Percentiles rank a stretch among this genome's conserved stretches.
phyloP scores from a whole-genome alignment of 1,140 invertebrate genomes.

The Diuraphis noxia region DNA sequence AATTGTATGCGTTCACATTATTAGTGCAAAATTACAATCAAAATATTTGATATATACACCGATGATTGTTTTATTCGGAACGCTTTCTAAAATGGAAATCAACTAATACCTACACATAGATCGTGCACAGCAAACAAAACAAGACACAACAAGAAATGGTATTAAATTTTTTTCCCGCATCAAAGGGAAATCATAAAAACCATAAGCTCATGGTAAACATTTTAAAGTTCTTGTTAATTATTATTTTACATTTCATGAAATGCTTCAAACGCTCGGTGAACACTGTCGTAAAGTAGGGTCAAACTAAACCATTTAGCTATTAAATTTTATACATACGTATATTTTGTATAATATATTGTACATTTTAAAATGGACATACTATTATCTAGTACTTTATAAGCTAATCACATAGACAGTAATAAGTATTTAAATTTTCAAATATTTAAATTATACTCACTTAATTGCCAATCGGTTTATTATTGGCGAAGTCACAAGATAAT shows the following conservation, averaged over 20 bases:
- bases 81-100: neutral
- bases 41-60: neutral
- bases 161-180: neutral
- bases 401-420: neutral
- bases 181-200: neutral
- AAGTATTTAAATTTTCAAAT: neutral
- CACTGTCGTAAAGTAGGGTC: neutral
- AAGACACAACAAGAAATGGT: neutral
- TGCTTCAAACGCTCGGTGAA: neutral
- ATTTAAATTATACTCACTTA: neutral
- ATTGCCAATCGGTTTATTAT: neutral
- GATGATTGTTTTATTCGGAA: too few relatives aligned
- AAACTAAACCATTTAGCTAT: neutral
- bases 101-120: neutral
- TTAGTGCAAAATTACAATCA: neutral
- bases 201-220: neutral
- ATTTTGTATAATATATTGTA: too few relatives aligned
- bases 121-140: neutral
- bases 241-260: neutral
- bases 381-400: too few relatives aligned
- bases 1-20: neutral
- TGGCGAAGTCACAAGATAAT: neutral
- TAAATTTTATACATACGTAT: too few relatives aligned
- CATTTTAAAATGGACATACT: too few relatives aligned
- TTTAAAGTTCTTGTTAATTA: neutral